phyloP scores from a whole-genome alignment of 2,888 invertebrate genomes.

The Sminthurinus aureus region DNA sequence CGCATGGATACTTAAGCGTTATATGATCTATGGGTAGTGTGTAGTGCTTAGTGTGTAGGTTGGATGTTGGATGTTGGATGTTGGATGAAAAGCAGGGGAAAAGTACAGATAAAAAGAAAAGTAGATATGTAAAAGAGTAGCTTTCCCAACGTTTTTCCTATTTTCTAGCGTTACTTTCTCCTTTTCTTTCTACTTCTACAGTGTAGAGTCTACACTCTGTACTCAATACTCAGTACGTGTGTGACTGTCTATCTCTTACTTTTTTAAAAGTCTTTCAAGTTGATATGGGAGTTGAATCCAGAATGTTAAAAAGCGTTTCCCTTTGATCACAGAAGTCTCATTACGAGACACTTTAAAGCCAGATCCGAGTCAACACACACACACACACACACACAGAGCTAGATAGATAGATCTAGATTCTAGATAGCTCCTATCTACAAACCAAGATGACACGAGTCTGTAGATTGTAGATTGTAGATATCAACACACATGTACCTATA shows the following conservation, averaged over 20 bases:
- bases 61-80: no score
- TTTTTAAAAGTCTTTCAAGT: not conserved
- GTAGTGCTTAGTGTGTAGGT: no score
- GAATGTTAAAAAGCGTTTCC: conserved; percentile 55
- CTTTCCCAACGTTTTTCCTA: conserved; percentile 36
- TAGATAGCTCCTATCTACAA: not conserved
- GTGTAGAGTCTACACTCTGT: no score
- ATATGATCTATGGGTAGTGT: no score
- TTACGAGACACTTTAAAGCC: conserved; percentile 57
- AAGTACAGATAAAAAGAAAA: conserved; percentile 21
- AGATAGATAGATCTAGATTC: conserved; percentile 10
- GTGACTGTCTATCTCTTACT: not conserved
- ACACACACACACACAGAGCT: conserved; percentile 17
- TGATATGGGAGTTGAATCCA: conserved; percentile 51
- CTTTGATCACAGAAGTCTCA: conserved; percentile 60
- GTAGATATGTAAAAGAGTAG: conserved; percentile 17
- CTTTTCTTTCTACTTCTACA: not conserved
- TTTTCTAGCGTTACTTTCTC: conserved; percentile 27
- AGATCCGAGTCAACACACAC: conserved; percentile 16
- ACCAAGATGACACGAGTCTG: not conserved
- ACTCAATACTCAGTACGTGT: no score
- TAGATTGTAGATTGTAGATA: not conserved
- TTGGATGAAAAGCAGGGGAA: conserved; percentile 36
- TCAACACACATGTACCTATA: not conserved
- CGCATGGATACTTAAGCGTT: no score